A percentile compares a stretch with the other conserved stretches of the same genome.
Evolutionary conservation across 2,113 vertebrate species (phyloP).

Genomic region (Hoplias malabaricus): DNA sequence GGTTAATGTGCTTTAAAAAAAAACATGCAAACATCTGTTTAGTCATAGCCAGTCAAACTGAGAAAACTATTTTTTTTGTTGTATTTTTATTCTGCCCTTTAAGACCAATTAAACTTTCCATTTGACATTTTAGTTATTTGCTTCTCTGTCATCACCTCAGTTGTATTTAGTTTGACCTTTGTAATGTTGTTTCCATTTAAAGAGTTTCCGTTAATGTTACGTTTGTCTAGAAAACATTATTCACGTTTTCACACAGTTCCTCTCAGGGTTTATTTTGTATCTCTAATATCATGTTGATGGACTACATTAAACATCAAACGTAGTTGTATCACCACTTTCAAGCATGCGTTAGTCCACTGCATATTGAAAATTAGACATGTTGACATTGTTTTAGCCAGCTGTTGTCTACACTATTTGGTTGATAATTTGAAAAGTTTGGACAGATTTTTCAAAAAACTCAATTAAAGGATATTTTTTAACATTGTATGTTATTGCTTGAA

Average conservation of each 20-base stretch:
- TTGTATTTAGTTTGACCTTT: conserved; percentile 18
- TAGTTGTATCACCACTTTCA: conserved; percentile 24
- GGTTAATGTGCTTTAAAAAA: not conserved
- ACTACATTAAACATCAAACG: conserved; percentile 1
- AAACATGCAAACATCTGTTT: not conserved
- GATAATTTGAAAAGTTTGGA: conserved; percentile 29
- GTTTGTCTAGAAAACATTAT: conserved; percentile 43
- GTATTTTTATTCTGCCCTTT: conserved; percentile 13
- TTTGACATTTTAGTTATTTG: conserved; percentile 36
- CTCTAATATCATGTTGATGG: conserved; percentile 44
- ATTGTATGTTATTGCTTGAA: not conserved
- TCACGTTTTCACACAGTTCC: conserved; percentile 43
- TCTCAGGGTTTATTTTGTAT: conserved; percentile 59
- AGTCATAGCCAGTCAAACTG: not conserved
- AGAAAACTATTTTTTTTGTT: conserved; percentile 18
- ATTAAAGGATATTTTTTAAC: conserved; percentile 64
- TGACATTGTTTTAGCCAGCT: conserved; percentile 38
- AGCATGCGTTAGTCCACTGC: conserved; percentile 24
- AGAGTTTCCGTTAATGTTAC: conserved; percentile 12
- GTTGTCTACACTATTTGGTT: conserved; percentile 38
- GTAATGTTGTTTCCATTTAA: conserved; percentile 25
- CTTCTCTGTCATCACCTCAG: conserved; percentile 6
- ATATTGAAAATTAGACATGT: conserved; percentile 34
- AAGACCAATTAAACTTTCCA: conserved; percentile 10
- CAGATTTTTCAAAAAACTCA: conserved; percentile 41